A percentile compares a stretch with the other conserved stretches of the same genome.
phyloP scores from a whole-genome alignment of 2,888 invertebrate species.

The Scaptomyza reducta region DNA sequence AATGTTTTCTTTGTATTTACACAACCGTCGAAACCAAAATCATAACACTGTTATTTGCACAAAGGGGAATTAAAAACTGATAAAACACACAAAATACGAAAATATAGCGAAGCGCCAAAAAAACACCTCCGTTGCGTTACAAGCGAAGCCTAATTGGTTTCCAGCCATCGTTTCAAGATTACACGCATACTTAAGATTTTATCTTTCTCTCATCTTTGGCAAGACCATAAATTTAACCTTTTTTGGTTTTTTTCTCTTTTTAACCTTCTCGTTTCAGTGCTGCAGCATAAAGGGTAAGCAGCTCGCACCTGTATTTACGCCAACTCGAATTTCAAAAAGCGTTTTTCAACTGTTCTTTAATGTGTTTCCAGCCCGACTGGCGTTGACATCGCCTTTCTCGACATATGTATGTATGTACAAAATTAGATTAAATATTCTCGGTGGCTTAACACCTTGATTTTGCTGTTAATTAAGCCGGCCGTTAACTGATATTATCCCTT shows the following conservation, averaged over 20 bases:
- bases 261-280: conserved; percentile 48
- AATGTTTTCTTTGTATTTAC: no score
- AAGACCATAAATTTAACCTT: conserved; percentile 52
- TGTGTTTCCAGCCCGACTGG: conserved; percentile 24
- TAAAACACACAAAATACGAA: no score
- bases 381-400: conserved; percentile 30
- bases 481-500: conserved; percentile 56
- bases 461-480: conserved; percentile 64
- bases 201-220: conserved; percentile 50
- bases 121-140: no score
- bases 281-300: conserved; percentile 62
- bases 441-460: conserved; percentile 64
- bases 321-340: conserved; percentile 27
- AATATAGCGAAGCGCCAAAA: no score
- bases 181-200: conserved; percentile 64
- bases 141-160: conserved; percentile 73
- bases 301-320: conserved; percentile 28
- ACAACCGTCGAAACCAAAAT: no score
- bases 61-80: no score
- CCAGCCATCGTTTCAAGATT: conserved; percentile 51
- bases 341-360: conserved; percentile 41
- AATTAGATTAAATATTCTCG: conserved; percentile 52
- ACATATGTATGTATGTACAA: conserved; percentile 11
- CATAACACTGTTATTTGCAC: no score
- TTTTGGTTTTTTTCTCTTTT: conserved; percentile 32